Evolutionary conservation across 2,797 vertebrate species (phyloP), one percentile per base, ranked within the genome.

Genomic region (Cirrhinus mrigala): DNA sequence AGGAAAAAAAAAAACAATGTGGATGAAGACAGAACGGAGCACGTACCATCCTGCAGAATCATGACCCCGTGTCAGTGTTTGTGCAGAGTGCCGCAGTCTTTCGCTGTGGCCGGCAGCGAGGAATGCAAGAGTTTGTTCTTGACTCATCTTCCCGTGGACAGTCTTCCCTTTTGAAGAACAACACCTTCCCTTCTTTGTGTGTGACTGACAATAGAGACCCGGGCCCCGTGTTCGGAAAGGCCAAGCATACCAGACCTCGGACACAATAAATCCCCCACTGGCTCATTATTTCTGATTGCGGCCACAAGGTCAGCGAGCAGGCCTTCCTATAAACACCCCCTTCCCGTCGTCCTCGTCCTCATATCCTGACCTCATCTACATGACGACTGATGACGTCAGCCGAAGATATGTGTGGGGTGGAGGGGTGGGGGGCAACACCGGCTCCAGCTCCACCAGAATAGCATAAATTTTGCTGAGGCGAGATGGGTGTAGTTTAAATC

Each of bases 221-320:
- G 62, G 87, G 74, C 90, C 79, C 90, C 74, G 85, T 94, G 92
- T 95, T 95, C 94, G 89, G 91, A 92, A 90, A 78, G 94, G 92
- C 90, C 74, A 18, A 84, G 27, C 83, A 89, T 92, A 48, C 92
- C 92, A 91, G 88, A 91, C 87, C 82, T 70, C 74, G 74, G 87
- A 94, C 92, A 95, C 94, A 96, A 95, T 94, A 91, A 92, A 93
- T 88, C 93, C 91, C 91, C 95, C 87, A 7, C 93, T 90, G 94
- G 89, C 92, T 91, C 93, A 91, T 95, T 95, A 95, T 89, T 91
- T 93, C 90, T 95, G 94, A 95, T 95, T 94, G 91, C 93, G 92
- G 94, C 91, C 93, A 94, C 92, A 94, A 95, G 95, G 95, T 96
- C 95, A 95, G 90, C 44, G 86, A 91, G 92, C 95, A 96, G 95